Percentiles rank a stretch among this genome's conserved stretches.
Evolutionary conservation across 1,140 invertebrate species (phyloP).

Genomic region (Xylocopa sonorina): DNA sequence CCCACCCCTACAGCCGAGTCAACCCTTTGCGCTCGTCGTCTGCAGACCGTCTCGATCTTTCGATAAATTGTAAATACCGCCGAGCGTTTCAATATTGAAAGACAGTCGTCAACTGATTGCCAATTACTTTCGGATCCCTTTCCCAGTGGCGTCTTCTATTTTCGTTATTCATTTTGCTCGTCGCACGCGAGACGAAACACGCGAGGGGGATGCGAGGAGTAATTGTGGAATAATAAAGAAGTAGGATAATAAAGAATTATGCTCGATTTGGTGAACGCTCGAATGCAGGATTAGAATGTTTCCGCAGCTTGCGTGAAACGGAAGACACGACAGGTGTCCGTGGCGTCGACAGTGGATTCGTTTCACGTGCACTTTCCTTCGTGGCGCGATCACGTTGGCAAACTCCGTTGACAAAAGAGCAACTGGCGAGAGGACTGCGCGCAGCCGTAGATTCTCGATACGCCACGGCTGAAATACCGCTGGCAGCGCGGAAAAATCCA

Average conservation of each 20-base stretch:
- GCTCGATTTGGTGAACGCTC: not conserved
- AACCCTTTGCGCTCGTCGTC: constrained; percentile 35
- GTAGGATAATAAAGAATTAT: not conserved
- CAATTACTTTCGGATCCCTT: constrained; percentile 55
- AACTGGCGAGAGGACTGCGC: constrained; percentile 8
- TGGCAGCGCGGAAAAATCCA: constrained; percentile 54
- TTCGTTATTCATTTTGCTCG: constrained; percentile 1
- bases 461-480: constrained; percentile 37
- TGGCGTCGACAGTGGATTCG: constrained; percentile 31
- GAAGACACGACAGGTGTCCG: constrained; percentile 26
- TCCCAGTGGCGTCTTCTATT: not conserved
- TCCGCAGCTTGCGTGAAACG: not conserved
- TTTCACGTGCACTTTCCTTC: constrained; percentile 31
- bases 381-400: constrained; percentile 36
- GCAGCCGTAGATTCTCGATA: constrained; percentile 36
- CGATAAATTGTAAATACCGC: constrained; percentile 63
- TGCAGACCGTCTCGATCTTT: constrained; percentile 46
- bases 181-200: not conserved
- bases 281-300: not conserved
- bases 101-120: constrained; percentile 58
- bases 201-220: not conserved
- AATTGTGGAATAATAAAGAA: not conserved
- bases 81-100: constrained; percentile 57
- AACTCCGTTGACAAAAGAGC: constrained; percentile 54
- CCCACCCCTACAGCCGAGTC: constrained; percentile 26